Evolutionary conservation across 2,113 vertebrate species (phyloP).

Genomic region (Sardina pilchardus): DNA sequence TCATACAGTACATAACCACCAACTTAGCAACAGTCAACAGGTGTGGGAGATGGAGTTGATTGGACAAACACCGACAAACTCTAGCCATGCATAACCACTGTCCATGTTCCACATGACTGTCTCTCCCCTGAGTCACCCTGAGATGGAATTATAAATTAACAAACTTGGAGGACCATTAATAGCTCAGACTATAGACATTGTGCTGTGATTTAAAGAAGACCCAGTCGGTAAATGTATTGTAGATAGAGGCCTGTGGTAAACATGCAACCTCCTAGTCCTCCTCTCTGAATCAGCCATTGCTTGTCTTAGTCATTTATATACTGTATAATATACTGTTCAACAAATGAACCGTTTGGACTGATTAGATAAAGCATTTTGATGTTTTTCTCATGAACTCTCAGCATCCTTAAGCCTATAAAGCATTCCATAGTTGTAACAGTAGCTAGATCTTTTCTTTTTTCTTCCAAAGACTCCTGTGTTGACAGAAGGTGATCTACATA

Average conservation of each 20-base stretch:
- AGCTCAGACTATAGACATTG: not conserved
- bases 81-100: not conserved
- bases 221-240: not conserved
- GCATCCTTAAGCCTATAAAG: not conserved
- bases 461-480: too few species aligned
- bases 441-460: too few species aligned
- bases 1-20: too few species aligned
- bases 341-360: not conserved
- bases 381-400: not conserved
- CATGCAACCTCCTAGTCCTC: not conserved
- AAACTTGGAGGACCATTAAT: not conserved
- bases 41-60: too few species aligned
- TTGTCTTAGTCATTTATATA: not conserved
- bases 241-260: not conserved
- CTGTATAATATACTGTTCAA: not conserved
- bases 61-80: not conserved
- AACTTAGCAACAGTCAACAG: too few species aligned
- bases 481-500: too few species aligned
- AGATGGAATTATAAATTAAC: not conserved
- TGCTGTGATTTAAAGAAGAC: not conserved
- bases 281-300: not conserved
- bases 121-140: not conserved
- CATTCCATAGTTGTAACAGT: not conserved
- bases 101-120: not conserved
- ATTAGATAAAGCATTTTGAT: constrained; percentile 3